Evolutionary conservation across 2,888 invertebrate genomes (phyloP).

Genomic region (Cryptophagus acutangulus): DNA sequence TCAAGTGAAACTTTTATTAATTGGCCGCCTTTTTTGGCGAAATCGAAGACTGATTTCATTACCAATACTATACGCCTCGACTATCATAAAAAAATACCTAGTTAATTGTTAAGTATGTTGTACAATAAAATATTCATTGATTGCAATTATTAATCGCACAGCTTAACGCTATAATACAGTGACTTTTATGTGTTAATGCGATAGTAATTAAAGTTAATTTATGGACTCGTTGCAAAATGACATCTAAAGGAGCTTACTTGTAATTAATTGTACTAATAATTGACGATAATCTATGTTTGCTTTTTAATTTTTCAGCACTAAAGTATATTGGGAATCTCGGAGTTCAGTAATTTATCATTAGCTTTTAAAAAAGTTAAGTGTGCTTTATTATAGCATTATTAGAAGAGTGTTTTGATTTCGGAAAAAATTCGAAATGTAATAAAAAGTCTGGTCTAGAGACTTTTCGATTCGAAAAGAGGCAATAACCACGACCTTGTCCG

Average conservation of each 20-base stretch:
- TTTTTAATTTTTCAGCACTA: slow-evolving; percentile 1
- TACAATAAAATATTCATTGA: slow-evolving; percentile 20
- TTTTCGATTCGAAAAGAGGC: no score
- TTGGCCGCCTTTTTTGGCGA: slow-evolving; percentile 18
- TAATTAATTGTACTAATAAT: slow-evolving; percentile 3
- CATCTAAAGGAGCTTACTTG: slow-evolving; percentile 15
- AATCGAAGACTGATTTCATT: slow-evolving; percentile 2
- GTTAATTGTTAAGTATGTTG: slow-evolving; percentile 4
- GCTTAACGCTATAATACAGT: slow-evolving; percentile 7
- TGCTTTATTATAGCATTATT: no score
- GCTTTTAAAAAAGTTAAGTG: no score
- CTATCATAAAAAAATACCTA: background rate
- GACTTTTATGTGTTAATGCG: slow-evolving; percentile 18
- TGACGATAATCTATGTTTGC: slow-evolving; percentile 2
- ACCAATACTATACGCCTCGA: slow-evolving; percentile 1
- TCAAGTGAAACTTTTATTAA: slow-evolving; percentile 24
- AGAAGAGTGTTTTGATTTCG: no score
- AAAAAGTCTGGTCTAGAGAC: no score
- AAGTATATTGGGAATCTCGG: no score
- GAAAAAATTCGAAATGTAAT: no score
- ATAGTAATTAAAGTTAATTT: slow-evolving; percentile 21
- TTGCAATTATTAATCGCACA: slow-evolving; percentile 14
- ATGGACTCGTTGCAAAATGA: slow-evolving; percentile 19
- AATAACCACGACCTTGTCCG: no score
- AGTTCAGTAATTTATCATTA: no score